Percentiles rank a stretch among this genome's conserved stretches.
phyloP scores from a whole-genome alignment of 2,113 vertebrate species.

The Panthera leo region DNA sequence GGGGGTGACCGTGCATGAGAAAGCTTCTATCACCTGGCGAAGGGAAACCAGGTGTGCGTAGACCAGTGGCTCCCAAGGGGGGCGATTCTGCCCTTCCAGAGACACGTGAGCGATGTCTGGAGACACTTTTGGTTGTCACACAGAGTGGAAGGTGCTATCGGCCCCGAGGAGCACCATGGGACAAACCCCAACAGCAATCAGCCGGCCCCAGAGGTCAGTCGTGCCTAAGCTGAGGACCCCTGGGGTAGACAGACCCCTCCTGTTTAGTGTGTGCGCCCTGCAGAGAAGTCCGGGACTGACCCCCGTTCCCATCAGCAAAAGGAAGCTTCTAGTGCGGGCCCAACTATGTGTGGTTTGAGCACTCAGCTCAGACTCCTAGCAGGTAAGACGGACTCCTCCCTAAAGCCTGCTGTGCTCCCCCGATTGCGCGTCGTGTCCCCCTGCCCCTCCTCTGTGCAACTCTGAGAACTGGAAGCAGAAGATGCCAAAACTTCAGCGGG shows the following conservation, averaged over 20 bases:
- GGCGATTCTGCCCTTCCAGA: background rate
- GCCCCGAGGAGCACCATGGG: background rate
- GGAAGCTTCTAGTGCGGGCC: background rate
- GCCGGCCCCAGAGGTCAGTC: background rate
- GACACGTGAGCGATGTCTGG: background rate
- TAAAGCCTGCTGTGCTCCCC: background rate
- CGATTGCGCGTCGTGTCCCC: rapidly evolving
- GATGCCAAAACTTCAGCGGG: background rate
- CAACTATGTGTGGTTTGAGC: background rate
- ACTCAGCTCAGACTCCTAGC: background rate
- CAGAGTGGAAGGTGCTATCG: background rate
- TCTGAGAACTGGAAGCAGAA: background rate
- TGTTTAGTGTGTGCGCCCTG: too few relatives aligned
- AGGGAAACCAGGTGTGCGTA: background rate
- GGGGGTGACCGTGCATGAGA: background rate
- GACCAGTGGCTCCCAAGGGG: background rate
- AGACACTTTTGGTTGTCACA: background rate
- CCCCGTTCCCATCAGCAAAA: background rate
- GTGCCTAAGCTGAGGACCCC: background rate
- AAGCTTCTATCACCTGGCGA: background rate
- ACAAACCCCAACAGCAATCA: background rate
- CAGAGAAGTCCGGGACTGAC: background rate
- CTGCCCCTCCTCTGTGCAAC: background rate
- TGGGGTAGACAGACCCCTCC: background rate
- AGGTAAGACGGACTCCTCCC: background rate